Conservation (phyloP, 1,140 invertebrate species). For the Panonychus citri region DNA sequence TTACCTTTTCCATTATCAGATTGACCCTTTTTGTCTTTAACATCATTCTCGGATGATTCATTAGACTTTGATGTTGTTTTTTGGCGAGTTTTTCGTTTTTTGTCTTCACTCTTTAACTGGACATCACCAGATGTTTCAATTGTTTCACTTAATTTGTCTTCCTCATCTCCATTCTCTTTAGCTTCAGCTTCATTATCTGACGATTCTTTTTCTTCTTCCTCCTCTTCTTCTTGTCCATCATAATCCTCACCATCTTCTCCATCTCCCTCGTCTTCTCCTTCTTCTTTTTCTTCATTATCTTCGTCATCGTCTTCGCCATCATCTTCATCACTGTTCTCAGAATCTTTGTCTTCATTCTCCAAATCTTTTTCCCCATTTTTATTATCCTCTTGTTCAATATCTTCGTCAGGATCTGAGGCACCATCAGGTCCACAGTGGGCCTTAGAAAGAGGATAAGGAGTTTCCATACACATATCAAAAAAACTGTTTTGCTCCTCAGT, state of each 20-base stretch:
- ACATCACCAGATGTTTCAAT: not conserved
- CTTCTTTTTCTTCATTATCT: slow-evolving; percentile 16
- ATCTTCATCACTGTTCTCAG: slow-evolving; percentile 13
- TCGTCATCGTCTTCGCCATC: slow-evolving; percentile 13
- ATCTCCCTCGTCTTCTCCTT: slow-evolving; percentile 11
- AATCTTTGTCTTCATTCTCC: slow-evolving; percentile 11
- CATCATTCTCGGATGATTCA: not conserved
- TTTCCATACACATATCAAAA: too few relatives aligned
- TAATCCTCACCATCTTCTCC: not conserved
- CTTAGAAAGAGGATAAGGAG: too few relatives aligned
- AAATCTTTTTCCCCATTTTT: slow-evolving; percentile 6
- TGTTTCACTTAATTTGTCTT: not conserved
- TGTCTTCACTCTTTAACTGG: too few relatives aligned
- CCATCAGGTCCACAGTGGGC: too few relatives aligned
- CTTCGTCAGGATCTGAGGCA: not conserved
- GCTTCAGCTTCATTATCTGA: not conserved
- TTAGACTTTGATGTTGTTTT: too few relatives aligned
- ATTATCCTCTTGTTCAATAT: slow-evolving; percentile 1
- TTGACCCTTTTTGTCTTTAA: not conserved
- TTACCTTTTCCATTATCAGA: not conserved
- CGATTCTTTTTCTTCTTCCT: not conserved
- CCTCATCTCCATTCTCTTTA: not conserved
- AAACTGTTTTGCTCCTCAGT: not conserved
- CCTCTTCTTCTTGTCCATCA: not conserved
- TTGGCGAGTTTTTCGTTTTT: too few relatives aligned